Evolutionary conservation across 2,113 vertebrate species (phyloP), one percentile per base, ranked within the genome.

Genomic region (Lophura nycthemera): DNA sequence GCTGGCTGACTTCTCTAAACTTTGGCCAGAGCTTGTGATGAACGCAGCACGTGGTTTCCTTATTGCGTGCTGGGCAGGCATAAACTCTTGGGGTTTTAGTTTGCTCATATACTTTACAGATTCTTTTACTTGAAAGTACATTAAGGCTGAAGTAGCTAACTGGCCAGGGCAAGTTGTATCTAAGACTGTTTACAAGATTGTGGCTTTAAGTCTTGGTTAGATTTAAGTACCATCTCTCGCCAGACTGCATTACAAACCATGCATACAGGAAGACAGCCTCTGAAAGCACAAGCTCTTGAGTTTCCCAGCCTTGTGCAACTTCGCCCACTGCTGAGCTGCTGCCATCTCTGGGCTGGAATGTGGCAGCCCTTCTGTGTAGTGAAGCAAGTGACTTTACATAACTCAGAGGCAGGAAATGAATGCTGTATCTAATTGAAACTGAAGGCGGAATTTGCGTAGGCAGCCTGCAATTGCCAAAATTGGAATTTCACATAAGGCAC

Each of bases 391-490:
- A 32, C 57, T n/a, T 84, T 72, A 47, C 50, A 5, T 17, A 36
- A 8, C 59, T 19, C 21, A 12, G 20, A 18, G 87, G 90, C 92
- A 96, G 96, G 97, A 96, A 97, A 67, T 85, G 89, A 87, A 32
- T 43, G 0, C 36, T 77, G 43, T 11, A 43, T 2, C 87, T 75
- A 36, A 16, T 91, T 92, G 90, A 84, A 94, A 81, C 94, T 2
- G 19, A 12, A 54, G 83, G 17, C 88, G 79, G 86, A 93, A 92
- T 92, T 65, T 92, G 88, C 2, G 87, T 89, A 10, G 83, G 86
- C 83, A 74, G 70, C 3, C 54, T 77, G 73, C 71, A 90, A 95
- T 94, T 93, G 83, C 79, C 82, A 65, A 7, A 76, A 34, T 29
- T 80, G 87, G 85, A 90, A 85, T 96, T 84, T 21, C 66, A 76